These are phyloP conservation scores for Mungos mungo DNA, from an alignment of 2,113 vertebrate genomes.

Conservation along the genomic window DNA sequence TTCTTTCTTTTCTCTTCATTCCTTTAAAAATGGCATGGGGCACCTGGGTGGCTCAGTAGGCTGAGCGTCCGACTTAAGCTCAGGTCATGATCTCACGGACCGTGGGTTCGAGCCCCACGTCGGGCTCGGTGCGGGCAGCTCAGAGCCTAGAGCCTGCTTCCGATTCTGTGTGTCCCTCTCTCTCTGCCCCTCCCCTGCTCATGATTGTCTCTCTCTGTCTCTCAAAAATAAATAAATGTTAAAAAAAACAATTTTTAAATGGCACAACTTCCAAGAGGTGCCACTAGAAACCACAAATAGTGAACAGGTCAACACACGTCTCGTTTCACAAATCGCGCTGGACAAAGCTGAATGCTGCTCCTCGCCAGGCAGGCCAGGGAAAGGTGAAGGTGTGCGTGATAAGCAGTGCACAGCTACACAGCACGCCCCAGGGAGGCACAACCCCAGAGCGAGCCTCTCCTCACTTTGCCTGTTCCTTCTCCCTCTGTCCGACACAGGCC, in stretches of 20 bases:
- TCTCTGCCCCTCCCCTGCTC: too few relatives aligned
- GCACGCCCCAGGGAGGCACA: fast-evolving
- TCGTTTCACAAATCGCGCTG: not conserved
- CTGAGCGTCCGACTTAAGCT: too few relatives aligned
- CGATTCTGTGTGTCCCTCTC: too few relatives aligned
- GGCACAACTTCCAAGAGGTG: not conserved
- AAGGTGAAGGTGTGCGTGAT: not conserved
- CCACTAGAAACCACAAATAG: not conserved
- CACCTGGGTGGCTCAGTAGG: too few relatives aligned
- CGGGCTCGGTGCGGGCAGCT: too few relatives aligned
- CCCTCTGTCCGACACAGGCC: not conserved
- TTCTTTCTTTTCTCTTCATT: not conserved
- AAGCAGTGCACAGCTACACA: not conserved
- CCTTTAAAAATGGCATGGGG: not conserved
- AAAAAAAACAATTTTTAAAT: too few relatives aligned
- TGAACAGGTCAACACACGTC: not conserved
- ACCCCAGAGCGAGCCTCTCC: not conserved
- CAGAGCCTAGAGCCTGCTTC: too few relatives aligned
- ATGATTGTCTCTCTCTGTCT: too few relatives aligned
- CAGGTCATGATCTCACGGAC: too few relatives aligned
- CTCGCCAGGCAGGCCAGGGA: not conserved
- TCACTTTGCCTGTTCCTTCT: not conserved
- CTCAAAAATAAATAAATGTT: too few relatives aligned
- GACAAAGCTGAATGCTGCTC: not conserved
- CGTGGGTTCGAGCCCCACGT: too few relatives aligned